Evolutionary conservation across 1,140 invertebrate species (phyloP).

Genomic region (Sycobia sp.): DNA sequence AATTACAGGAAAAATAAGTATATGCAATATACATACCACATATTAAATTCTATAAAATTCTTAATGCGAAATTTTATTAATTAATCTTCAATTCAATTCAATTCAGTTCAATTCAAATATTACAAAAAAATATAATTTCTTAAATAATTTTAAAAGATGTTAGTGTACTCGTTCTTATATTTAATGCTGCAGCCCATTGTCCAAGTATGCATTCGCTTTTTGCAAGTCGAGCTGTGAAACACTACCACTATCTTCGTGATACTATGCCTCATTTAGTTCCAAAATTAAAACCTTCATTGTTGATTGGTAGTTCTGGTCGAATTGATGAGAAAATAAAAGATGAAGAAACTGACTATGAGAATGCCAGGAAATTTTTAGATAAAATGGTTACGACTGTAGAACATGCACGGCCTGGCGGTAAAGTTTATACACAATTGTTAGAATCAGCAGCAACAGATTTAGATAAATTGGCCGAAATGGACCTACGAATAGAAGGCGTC

Average conservation of each 20-base stretch:
- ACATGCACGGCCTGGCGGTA: conserved; percentile 66
- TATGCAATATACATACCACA: too few species aligned
- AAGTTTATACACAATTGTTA: conserved; percentile 69
- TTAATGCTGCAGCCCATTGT: conserved; percentile 91
- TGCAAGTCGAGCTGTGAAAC: conserved; percentile 84
- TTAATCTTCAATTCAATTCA: too few species aligned
- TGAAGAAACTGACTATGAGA: conserved; percentile 50
- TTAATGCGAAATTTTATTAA: conserved; percentile 17
- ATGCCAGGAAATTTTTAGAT: conserved; percentile 69
- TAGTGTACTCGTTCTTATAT: conserved; percentile 88
- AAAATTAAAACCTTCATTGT: conserved; percentile 71
- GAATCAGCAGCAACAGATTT: conserved; percentile 76
- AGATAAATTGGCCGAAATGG: conserved; percentile 80
- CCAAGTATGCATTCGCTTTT: conserved; percentile 91
- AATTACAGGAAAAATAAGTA: too few species aligned
- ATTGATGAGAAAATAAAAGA: conserved; percentile 41
- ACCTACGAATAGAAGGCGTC: conserved; percentile 78
- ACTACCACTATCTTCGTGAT: conserved; percentile 94
- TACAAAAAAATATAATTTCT: conserved; percentile 20
- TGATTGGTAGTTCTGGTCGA: conserved; percentile 42
- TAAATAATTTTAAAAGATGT: conserved; percentile 70
- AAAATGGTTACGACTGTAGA: conserved; percentile 75
- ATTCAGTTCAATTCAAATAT: too few species aligned
- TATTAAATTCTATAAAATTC: too few species aligned
- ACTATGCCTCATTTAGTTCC: conserved; percentile 93